Percentiles rank a stretch among this genome's conserved stretches.
Conservation (phyloP, 1,140 invertebrate species). For the Contarinia nasturtii region DNA sequence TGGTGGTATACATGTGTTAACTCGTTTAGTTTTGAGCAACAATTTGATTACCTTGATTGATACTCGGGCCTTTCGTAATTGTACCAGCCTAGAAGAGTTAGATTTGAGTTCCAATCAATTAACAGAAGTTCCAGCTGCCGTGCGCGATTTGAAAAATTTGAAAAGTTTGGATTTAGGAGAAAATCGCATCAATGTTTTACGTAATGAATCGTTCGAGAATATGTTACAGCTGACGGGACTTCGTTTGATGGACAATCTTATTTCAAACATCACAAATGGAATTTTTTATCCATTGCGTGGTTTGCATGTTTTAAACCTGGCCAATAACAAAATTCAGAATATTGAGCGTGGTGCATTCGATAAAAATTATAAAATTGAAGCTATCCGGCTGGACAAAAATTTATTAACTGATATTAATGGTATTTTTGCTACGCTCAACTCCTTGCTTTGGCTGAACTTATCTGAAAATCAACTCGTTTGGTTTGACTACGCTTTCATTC, state of each 20-base stretch:
- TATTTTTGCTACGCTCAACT: slow-evolving; percentile 51
- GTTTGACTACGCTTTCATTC: slow-evolving; percentile 66
- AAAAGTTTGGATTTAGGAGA: slow-evolving; percentile 64
- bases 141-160: slow-evolving; percentile 52
- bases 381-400: slow-evolving; percentile 62
- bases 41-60: slow-evolving; percentile 54
- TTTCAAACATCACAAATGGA: slow-evolving; percentile 49
- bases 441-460: slow-evolving; percentile 63
- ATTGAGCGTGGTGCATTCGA: slow-evolving; percentile 59
- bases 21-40: slow-evolving; percentile 53
- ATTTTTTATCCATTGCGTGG: slow-evolving; percentile 50
- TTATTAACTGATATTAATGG: slow-evolving; percentile 54
- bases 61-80: slow-evolving; percentile 61
- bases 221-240: slow-evolving; percentile 57
- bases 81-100: slow-evolving; percentile 56
- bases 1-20: slow-evolving; percentile 61
- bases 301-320: slow-evolving; percentile 63
- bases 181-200: slow-evolving; percentile 54
- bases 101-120: slow-evolving; percentile 68
- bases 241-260: slow-evolving; percentile 59
- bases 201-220: slow-evolving; percentile 51
- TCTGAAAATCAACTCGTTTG: slow-evolving; percentile 63
- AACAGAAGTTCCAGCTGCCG: slow-evolving; percentile 46
- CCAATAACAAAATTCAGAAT: slow-evolving; percentile 55
- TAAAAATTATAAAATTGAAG: slow-evolving; percentile 52